Evolutionary conservation across 2,888 invertebrate genomes (phyloP).

Genomic region (Gisinianus flammeolus): DNA sequence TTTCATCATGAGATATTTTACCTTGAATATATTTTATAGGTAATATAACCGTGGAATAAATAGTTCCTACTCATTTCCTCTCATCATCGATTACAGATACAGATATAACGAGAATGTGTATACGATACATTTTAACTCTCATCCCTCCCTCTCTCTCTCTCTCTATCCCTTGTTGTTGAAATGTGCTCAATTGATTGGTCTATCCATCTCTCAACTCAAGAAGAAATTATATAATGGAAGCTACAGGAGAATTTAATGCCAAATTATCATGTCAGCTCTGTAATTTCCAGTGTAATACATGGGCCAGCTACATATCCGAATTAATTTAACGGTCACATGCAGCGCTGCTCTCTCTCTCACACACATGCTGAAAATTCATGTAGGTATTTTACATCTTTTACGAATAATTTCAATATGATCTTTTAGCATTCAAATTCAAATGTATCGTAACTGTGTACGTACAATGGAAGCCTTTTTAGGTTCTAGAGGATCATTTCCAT

Average conservation of each 20-base stretch:
- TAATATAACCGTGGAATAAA: no score
- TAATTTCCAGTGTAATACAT: no score
- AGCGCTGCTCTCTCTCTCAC: not conserved
- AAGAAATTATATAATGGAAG: not conserved
- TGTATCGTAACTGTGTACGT: not conserved
- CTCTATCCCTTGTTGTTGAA: not conserved
- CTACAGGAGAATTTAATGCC: not conserved
- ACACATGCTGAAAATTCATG: not conserved
- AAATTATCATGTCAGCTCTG: not conserved
- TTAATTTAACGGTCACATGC: not conserved
- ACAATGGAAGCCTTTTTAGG: not conserved
- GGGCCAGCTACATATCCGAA: not conserved
- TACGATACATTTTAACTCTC: not conserved
- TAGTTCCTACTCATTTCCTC: not conserved
- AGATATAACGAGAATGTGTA: not conserved
- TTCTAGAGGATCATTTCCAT: not conserved
- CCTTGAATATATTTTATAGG: no score
- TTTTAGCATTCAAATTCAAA: no score
- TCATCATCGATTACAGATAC: not conserved
- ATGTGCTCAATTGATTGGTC: not conserved
- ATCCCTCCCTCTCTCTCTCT: conserved; percentile 1
- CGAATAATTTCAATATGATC: no score
- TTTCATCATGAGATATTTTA: no score
- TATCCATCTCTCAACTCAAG: not conserved
- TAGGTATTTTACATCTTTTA: not conserved